Conservation (phyloP, 2,888 invertebrate genomes). For the Drosophila longiperda region DNA sequence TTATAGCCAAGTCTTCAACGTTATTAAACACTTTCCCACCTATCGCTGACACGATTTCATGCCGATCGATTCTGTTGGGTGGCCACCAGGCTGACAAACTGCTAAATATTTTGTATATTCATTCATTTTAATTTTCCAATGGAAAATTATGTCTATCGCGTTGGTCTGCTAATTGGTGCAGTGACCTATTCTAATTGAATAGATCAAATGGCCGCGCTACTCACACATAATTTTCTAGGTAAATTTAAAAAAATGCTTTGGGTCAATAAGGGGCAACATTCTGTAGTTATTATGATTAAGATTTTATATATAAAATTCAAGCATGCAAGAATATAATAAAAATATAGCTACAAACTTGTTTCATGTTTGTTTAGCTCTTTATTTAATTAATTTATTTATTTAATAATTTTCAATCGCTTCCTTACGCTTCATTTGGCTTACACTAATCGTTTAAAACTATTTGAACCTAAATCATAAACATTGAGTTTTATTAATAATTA, state of each 20-base stretch:
- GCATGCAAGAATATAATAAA: not conserved
- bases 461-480: not conserved
- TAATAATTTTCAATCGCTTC: not conserved
- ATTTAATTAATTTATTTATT: not conserved
- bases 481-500: not conserved
- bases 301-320: not conserved
- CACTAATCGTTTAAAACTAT: not conserved
- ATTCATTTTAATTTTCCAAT: conserved; percentile 24
- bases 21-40: conserved; percentile 45
- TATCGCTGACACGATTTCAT: conserved; percentile 65
- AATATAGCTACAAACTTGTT: not conserved
- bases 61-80: conserved; percentile 62
- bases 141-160: conserved; percentile 51
- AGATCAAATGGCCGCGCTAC: conserved; percentile 56
- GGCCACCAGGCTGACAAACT: not conserved
- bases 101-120: conserved; percentile 29
- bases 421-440: not conserved
- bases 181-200: conserved; percentile 69
- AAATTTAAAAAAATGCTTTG: conserved; percentile 7
- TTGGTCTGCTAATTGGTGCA: conserved; percentile 62
- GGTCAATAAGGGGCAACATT: conserved; percentile 29
- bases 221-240: conserved; percentile 20
- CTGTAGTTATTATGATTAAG: conserved; percentile 7
- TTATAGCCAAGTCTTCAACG: conserved; percentile 24
- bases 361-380: not conserved